Evolutionary conservation across 2,888 invertebrate genomes (phyloP).

Genomic region (Ennomos quercinarius): DNA sequence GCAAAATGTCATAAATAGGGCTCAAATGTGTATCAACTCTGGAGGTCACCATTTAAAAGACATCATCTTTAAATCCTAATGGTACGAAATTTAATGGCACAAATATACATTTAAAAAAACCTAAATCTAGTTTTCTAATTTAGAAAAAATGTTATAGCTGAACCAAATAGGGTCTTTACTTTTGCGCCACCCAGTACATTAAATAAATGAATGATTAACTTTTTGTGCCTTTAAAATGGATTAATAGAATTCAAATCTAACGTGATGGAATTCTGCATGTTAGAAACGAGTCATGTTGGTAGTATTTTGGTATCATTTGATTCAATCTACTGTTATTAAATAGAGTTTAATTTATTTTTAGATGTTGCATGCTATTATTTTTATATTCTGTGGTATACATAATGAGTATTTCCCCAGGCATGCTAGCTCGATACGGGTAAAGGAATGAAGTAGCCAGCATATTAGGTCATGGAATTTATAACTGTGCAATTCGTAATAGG

Average conservation of each 20-base stretch:
- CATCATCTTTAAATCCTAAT: too few relatives aligned
- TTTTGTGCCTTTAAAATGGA: slow-evolving; percentile 27
- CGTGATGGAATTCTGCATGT: slow-evolving; percentile 55
- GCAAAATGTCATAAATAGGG: too few relatives aligned
- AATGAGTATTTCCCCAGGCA: slow-evolving; percentile 35
- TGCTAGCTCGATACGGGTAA: slow-evolving; percentile 23
- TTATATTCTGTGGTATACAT: slow-evolving; percentile 23
- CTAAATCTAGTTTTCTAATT: too few relatives aligned
- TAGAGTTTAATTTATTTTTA: slow-evolving; percentile 17
- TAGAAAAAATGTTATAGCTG: too few relatives aligned
- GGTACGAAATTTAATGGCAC: too few relatives aligned
- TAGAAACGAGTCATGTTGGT: slow-evolving; percentile 42
- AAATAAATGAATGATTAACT: slow-evolving; percentile 4
- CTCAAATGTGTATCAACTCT: too few relatives aligned
- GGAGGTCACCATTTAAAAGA: too few relatives aligned
- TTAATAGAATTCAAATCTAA: slow-evolving; percentile 37
- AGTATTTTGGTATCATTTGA: slow-evolving; percentile 35
- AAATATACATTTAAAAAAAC: too few relatives aligned
- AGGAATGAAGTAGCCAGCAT: slow-evolving; percentile 13
- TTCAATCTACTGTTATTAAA: slow-evolving; percentile 27
- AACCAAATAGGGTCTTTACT: too few relatives aligned
- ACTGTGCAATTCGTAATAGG: slow-evolving; percentile 1
- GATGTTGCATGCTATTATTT: slow-evolving; percentile 33
- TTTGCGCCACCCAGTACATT: too few relatives aligned
- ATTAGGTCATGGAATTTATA: neutral